Percentiles rank a stretch among this genome's conserved stretches.
phyloP scores from a whole-genome alignment of 2,113 vertebrate genomes.

The Grammomys surdaster region DNA sequence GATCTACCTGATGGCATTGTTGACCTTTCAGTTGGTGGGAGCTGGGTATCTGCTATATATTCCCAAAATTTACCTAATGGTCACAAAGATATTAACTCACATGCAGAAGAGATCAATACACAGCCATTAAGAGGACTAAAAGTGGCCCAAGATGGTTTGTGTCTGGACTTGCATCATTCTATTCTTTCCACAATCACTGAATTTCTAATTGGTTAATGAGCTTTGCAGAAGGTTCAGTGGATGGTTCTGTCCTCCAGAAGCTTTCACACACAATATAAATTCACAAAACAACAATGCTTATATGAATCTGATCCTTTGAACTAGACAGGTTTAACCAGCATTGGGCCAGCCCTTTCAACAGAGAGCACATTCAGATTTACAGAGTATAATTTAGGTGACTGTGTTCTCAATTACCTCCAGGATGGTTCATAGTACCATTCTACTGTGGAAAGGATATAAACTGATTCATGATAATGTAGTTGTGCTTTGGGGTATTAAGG shows the following conservation, averaged over 20 bases:
- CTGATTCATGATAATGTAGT: not conserved
- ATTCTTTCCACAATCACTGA: not conserved
- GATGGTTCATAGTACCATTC: not conserved
- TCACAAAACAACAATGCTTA: not conserved
- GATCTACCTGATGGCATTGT: not conserved
- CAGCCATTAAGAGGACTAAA: not conserved
- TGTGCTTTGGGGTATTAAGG: not conserved
- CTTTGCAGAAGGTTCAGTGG: not conserved
- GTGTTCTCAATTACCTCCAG: not conserved
- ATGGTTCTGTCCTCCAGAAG: not conserved
- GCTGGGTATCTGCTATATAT: not conserved
- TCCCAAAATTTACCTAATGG: not conserved
- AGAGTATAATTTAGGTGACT: slow-evolving; percentile 4
- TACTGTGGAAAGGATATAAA: not conserved
- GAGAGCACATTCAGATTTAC: not conserved
- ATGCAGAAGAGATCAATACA: not conserved
- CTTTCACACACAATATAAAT: not conserved
- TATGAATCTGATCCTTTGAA: not conserved
- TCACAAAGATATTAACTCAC: not conserved
- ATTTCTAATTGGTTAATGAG: not conserved
- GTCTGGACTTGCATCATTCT: not conserved
- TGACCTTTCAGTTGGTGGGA: not conserved
- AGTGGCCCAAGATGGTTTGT: not conserved
- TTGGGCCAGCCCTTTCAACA: not conserved
- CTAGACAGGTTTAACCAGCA: not conserved